Evolutionary conservation across 2,888 invertebrate genomes (phyloP).

Genomic region (Hirudinaria manillensis): DNA sequence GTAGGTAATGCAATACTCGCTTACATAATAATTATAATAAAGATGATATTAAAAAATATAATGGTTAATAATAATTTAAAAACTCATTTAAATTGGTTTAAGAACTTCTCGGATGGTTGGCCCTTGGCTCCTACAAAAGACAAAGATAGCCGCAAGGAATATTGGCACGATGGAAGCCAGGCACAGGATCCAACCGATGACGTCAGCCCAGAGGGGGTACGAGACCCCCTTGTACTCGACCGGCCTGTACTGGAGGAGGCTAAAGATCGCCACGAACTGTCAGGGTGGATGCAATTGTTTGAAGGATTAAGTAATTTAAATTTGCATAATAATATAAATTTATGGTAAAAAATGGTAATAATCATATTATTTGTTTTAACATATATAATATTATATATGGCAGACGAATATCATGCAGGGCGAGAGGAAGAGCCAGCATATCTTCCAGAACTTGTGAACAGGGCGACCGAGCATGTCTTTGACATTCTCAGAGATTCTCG

Average conservation of each 20-base stretch:
- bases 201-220: constrained; percentile 43
- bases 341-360: no score
- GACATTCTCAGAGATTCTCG: constrained; percentile 35
- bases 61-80: no score
- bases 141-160: constrained; percentile 36
- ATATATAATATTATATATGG: not conserved
- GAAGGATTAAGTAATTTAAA: not conserved
- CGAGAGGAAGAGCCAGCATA: constrained; percentile 42
- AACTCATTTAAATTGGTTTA: no score
- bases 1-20: no score
- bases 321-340: not conserved
- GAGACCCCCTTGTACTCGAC: constrained; percentile 38
- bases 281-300: not conserved
- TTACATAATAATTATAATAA: no score
- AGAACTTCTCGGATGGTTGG: constrained; percentile 26
- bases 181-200: constrained; percentile 42
- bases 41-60: no score
- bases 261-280: constrained; percentile 40
- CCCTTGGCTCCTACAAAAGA: constrained; percentile 34
- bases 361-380: no score
- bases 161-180: constrained; percentile 40
- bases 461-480: constrained; percentile 39
- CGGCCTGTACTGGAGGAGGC: constrained; percentile 37
- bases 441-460: constrained; percentile 36
- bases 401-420: constrained; percentile 44